Evolutionary conservation across 1,140 invertebrate genomes (phyloP).

Genomic region (Bombus breviceps): DNA sequence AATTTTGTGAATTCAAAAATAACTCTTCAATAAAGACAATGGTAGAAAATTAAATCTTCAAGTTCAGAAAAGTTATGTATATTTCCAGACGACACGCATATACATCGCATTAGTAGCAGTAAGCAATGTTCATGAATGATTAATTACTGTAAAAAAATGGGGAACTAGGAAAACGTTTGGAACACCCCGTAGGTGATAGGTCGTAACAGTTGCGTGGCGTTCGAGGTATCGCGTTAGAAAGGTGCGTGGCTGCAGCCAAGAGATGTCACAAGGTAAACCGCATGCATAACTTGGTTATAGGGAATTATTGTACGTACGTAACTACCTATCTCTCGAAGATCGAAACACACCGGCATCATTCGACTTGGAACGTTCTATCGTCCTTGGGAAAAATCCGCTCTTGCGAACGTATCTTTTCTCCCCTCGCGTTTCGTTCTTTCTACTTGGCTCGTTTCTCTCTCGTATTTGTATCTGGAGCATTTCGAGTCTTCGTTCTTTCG

Average conservation of each 20-base stretch:
- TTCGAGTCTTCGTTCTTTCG: too few species aligned
- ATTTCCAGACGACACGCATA: not conserved
- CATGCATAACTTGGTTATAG: conserved; percentile 77
- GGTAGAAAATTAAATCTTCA: not conserved
- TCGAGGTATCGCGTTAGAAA: conserved; percentile 76
- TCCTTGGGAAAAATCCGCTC: conserved; percentile 56
- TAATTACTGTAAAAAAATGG: not conserved
- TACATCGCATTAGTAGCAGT: not conserved
- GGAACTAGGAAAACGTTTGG: not conserved
- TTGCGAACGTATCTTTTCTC: conserved; percentile 10
- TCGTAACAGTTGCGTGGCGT: conserved; percentile 11
- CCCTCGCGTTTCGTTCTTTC: not conserved
- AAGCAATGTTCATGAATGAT: not conserved
- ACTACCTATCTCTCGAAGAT: conserved; percentile 53
- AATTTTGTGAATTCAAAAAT: not conserved
- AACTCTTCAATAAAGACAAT: not conserved
- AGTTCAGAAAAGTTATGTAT: not conserved
- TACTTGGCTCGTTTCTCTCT: not conserved
- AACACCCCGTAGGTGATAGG: conserved; percentile 30
- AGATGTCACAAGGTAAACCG: conserved; percentile 81
- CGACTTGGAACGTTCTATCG: conserved; percentile 38
- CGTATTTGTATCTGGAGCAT: too few species aligned
- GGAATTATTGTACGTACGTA: conserved; percentile 73
- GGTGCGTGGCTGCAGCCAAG: conserved; percentile 65
- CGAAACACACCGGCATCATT: conserved; percentile 26